Base-by-base conservation (phyloP, 2,888 invertebrate species). In the Orthosia cruda region DNA sequence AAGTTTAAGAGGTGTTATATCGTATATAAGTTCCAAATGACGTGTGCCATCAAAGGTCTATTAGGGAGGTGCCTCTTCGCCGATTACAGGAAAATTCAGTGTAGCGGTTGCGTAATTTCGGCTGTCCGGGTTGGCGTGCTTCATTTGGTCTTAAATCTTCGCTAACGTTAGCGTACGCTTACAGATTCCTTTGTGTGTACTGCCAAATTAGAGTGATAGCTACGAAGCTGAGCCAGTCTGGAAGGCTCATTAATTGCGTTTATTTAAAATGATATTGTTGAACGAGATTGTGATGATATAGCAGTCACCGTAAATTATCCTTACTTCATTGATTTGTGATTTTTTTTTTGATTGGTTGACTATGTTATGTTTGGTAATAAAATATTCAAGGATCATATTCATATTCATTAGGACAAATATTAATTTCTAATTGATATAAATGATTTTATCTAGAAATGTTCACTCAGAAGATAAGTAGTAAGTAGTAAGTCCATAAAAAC, bases 41-140 rank as follows among this genome's bases (percentile, higher is more conserved):
- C 66, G 64, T 80, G 59, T 74, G 58, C 58, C 68, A 79, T 74
- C 81, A 80, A 87, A 77, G 47, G 62, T 74, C 74, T 77, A 69
- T 71, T 74, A 62, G 45, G 59, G 62, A 73, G 63, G 59, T 54
- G 65, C 62, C 62, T 87, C 87, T 85, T 85, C 85, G 86, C 87
- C 90, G 92, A 93, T 95, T 95, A 94, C 93, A 93, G 92, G 93
- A 93, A 94, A 94, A 94, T 93, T 93, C 94, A 95, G 95, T 95
- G 95, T 95, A 94, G 88, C 95, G 94, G 93, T 92, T 91, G 92
- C 91, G 94, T 94, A 95, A 96, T 95, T 96, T 94, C 93, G 94
- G 95, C 94, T 95, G 95, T 96, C 95, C 96, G 95, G 94, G 87
- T 92, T 94, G 90, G 87, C 94, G 94, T 95, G 91, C 89, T 85